Evolutionary conservation across 2,113 vertebrate genomes (phyloP).

Genomic region (Austrofundulus limnaeus): DNA sequence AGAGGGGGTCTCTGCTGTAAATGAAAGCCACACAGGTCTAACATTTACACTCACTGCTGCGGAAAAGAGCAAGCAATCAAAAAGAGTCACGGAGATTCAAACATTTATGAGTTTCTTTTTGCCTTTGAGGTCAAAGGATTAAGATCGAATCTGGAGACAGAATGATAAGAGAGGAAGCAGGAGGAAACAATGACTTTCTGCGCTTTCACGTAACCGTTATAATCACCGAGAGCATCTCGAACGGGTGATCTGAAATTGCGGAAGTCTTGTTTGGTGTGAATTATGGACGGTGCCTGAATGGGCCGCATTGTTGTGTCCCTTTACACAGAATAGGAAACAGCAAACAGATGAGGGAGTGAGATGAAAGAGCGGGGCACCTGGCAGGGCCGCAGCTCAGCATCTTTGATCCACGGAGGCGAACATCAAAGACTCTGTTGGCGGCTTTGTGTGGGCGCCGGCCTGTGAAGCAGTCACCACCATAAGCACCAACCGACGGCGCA

Average conservation of each 20-base stretch:
- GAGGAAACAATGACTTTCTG: conserved; percentile 3
- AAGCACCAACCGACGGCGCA: conserved; percentile 56
- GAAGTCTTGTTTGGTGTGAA: conserved; percentile 41
- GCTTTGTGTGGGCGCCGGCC: conserved; percentile 58
- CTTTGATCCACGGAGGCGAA: conserved; percentile 70
- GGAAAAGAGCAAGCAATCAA: conserved; percentile 26
- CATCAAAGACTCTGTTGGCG: conserved; percentile 68
- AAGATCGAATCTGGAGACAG: conserved; percentile 4
- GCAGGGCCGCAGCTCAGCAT: conserved; percentile 50
- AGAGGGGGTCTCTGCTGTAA: not conserved
- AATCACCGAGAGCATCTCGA: conserved; percentile 11
- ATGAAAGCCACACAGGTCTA: conserved; percentile 14
- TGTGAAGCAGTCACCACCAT: conserved; percentile 46
- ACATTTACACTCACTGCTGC: conserved; percentile 27
- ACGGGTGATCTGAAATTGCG: conserved; percentile 9
- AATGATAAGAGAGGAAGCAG: conserved; percentile 4
- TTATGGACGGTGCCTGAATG: conserved; percentile 36
- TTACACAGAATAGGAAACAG: conserved; percentile 45
- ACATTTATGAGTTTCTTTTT: conserved; percentile 45
- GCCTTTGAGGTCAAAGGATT: conserved; percentile 29
- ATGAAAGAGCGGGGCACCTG: conserved; percentile 72
- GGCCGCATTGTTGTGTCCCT: conserved; percentile 44
- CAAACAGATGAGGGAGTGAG: conserved; percentile 53
- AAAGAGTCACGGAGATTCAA: conserved; percentile 19
- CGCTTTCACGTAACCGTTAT: not conserved